Conservation (phyloP, 2,888 invertebrate genomes). For the Galerucella calmariensis region DNA sequence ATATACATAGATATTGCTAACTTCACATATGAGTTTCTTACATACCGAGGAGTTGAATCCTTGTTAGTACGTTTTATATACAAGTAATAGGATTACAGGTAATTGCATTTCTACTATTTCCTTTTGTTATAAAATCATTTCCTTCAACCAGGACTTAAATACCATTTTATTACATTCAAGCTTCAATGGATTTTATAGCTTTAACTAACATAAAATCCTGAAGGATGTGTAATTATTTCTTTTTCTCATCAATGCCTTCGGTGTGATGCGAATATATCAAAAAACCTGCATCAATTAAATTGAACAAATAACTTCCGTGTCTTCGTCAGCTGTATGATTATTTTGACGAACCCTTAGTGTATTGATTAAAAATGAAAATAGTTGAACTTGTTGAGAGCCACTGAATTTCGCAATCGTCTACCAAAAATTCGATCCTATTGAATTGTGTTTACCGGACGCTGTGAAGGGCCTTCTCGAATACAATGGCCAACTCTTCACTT, state of each 20-base stretch:
- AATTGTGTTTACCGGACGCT: slow-evolving; percentile 48
- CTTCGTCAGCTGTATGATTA: too few species aligned
- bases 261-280: too few species aligned
- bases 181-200: background rate
- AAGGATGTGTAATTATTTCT: too few species aligned
- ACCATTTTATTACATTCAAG: background rate
- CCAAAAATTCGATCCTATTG: slow-evolving; percentile 41
- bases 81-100: too few species aligned
- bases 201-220: too few species aligned
- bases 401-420: slow-evolving; percentile 46
- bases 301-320: too few species aligned
- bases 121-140: background rate
- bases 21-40: too few species aligned
- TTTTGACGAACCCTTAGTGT: too few species aligned
- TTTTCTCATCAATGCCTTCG: too few species aligned
- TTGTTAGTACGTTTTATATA: background rate
- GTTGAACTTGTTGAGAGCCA: slow-evolving; percentile 43
- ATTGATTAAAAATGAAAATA: background rate
- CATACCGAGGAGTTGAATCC: background rate
- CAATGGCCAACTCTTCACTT: slow-evolving; percentile 64
- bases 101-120: background rate
- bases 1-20: too few species aligned
- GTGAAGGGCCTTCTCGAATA: slow-evolving; percentile 57
- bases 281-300: too few species aligned
- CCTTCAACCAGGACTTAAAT: background rate